These are phyloP conservation scores for Drosophila mimetica DNA, from an alignment of 2,888 invertebrate genomes.

Conservation along the genomic window DNA sequence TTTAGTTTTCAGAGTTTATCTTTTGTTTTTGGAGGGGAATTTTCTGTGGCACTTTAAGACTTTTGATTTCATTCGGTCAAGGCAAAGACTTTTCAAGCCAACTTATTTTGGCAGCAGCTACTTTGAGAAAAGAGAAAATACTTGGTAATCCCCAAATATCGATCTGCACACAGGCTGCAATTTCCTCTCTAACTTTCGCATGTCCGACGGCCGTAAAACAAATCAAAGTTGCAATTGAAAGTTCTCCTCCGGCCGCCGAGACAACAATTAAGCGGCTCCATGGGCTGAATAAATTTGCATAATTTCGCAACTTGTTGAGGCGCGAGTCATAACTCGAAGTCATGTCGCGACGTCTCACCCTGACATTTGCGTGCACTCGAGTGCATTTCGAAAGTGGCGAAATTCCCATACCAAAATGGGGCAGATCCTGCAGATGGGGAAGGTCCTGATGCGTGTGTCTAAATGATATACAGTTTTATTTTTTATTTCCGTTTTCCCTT, in stretches of 20 bases:
- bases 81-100: constrained; percentile 5
- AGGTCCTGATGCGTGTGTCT: constrained; percentile 37
- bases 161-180: constrained; percentile 21
- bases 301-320: constrained; percentile 60
- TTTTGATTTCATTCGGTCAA: constrained; percentile 9
- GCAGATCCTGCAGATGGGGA: background rate
- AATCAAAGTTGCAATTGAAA: constrained; percentile 50
- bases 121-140: background rate
- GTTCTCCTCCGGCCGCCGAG: constrained; percentile 34
- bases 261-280: constrained; percentile 50
- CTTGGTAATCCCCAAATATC: constrained; percentile 13
- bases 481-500: constrained; percentile 14
- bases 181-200: constrained; percentile 42
- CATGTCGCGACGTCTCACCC: constrained; percentile 24
- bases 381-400: constrained; percentile 49
- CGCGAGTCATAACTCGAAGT: constrained; percentile 35
- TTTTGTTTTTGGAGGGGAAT: background rate
- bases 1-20: constrained; percentile 7
- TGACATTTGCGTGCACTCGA: constrained; percentile 46
- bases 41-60: background rate
- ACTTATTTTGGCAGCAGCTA: constrained; percentile 10
- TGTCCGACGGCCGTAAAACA: constrained; percentile 44
- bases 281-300: constrained; percentile 52
- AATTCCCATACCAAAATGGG: constrained; percentile 23
- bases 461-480: constrained; percentile 5